Conservation (phyloP, 2,797 vertebrate species). For the Rachycentron canadum region DNA sequence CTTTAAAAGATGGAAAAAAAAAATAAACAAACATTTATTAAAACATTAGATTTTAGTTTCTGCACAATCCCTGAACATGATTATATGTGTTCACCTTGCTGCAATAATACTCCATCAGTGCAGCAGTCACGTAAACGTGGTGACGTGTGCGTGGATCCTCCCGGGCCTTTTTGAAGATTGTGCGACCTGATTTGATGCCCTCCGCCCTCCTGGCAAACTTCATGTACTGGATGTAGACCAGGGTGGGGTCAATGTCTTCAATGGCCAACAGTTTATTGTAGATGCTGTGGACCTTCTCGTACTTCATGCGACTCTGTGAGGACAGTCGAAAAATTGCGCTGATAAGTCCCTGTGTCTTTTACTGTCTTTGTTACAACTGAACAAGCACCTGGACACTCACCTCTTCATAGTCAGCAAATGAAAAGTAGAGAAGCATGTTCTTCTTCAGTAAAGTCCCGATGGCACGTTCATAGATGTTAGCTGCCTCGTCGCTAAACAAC, state of each 20-base stretch:
- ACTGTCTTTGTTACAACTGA: accelerated
- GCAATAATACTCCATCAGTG: constrained; percentile 99
- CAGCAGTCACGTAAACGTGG: constrained; percentile 98
- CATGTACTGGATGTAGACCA: constrained; percentile 99
- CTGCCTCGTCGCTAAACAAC: constrained; percentile 98
- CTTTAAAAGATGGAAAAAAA: constrained; percentile 75
- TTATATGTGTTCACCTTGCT: constrained; percentile 90
- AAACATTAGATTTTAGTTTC: neutral
- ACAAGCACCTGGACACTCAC: constrained; percentile 78
- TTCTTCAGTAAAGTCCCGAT: constrained; percentile 98
- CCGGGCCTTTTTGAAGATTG: constrained; percentile 98
- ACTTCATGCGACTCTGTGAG: constrained; percentile 97
- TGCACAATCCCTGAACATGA: accelerated
- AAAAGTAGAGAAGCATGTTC: constrained; percentile 99
- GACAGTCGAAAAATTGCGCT: constrained; percentile 8
- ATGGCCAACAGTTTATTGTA: constrained; percentile 90
- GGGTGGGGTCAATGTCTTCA: constrained; percentile 81
- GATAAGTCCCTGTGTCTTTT: neutral
- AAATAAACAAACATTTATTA: neutral
- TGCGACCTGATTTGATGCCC: constrained; percentile 97
- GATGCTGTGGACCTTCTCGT: constrained; percentile 98
- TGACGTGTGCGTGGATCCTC: constrained; percentile 96
- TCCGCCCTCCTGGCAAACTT: constrained; percentile 98
- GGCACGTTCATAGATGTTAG: constrained; percentile 99
- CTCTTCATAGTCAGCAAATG: constrained; percentile 99